Percentiles rank a stretch among this genome's conserved stretches.
Conservation (phyloP, 2,888 invertebrate species). For the Alcis repandata region DNA sequence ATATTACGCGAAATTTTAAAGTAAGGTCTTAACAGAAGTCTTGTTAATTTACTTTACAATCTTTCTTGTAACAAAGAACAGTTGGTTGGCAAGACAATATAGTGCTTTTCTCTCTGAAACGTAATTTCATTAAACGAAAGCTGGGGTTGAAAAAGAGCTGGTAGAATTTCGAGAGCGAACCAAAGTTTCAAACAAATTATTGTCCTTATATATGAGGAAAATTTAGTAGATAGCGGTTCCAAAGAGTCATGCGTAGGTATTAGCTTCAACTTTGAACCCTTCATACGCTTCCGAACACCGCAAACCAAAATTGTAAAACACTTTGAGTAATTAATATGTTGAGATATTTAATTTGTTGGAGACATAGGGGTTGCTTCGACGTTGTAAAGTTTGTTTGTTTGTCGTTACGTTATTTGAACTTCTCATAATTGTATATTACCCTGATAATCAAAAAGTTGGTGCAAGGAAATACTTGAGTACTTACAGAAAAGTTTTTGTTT, state of each 20-base stretch:
- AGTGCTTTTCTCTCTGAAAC: neutral
- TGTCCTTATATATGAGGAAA: neutral
- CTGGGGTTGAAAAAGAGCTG: too few species aligned
- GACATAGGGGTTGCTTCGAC: slow-evolving; percentile 50
- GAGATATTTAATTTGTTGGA: slow-evolving; percentile 56
- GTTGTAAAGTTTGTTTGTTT: slow-evolving; percentile 51
- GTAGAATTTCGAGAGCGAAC: neutral
- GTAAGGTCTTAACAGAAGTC: too few species aligned
- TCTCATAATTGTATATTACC: slow-evolving; percentile 38
- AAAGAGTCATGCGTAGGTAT: neutral
- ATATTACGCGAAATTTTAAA: too few species aligned
- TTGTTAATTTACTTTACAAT: too few species aligned
- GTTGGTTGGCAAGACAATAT: neutral
- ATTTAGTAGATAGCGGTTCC: slow-evolving; percentile 4
- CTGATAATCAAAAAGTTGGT: neutral
- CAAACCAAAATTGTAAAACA: slow-evolving; percentile 48
- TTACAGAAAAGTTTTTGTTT: neutral
- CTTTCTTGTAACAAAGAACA: too few species aligned
- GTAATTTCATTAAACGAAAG: too few species aligned
- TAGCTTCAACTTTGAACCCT: slow-evolving; percentile 10
- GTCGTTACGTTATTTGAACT: slow-evolving; percentile 32
- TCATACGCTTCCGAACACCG: slow-evolving; percentile 27
- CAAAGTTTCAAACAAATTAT: slow-evolving; percentile 5
- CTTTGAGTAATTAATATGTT: slow-evolving; percentile 53
- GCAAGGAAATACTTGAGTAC: neutral